Base-by-base conservation (phyloP, 1,140 invertebrate species). In the Lasioglossum baleicum region DNA sequence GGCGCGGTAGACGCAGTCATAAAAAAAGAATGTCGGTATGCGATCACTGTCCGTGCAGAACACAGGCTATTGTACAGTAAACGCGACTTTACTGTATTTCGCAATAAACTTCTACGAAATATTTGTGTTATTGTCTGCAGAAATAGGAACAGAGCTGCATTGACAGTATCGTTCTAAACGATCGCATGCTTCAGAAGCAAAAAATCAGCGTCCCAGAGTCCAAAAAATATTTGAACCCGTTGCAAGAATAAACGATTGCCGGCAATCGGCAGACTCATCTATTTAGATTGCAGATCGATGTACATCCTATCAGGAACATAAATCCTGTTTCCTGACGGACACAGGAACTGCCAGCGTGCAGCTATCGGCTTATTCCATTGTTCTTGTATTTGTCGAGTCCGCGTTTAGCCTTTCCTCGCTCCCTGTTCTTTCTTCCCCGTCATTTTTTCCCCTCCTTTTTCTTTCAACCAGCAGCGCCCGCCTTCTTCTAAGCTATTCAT, bases 301-400 rank as follows among this genome's bases (percentile, higher is more conserved):
- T 35, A 42, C 26, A 73, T 73, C 56, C 70, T 69, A 20, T 20
- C 35, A 63, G 48, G 8, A 70, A 64, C 74, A 76, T 70, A 76
- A 77, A 81, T 76, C 66, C 40, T 67, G 58, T 31, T 63, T 76
- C 20, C 40, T 75, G 42, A 8, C 42, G 26, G 44, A 44, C 42
- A 56, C 35, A 26, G 48, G 15, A 35, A 31, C 48, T 58, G 17
- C 31, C 40, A 40, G 20, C 20, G 65, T 5, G 6, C 31, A 53
- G 31, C 44, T 48, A 81, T 80, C 56, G 70, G 80, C 66, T 77
- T 83, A 68, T 75, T 77, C 72, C 53, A 82, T 75, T 56, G 67
- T 70, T 72, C 68, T 42, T 75, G n/a, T 82, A 53, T 76, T 84
- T 75, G 77, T 72, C 68, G 53, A 75, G 63, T 79, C 48, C 35